phyloP scores from a whole-genome alignment of 2,888 invertebrate species.

The Platerodrilus igneus region DNA sequence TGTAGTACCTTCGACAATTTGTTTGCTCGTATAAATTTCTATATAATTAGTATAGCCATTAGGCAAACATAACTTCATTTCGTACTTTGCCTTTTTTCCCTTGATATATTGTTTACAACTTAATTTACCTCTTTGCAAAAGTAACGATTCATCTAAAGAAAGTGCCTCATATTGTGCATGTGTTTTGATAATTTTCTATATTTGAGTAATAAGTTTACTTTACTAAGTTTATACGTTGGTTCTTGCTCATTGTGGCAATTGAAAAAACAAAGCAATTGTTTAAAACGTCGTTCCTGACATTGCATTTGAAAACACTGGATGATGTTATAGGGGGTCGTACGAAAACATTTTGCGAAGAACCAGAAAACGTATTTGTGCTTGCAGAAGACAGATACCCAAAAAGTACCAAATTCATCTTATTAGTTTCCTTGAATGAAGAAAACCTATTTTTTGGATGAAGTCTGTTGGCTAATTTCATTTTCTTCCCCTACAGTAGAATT shows the following conservation, averaged over 20 bases:
- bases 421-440: constrained; percentile 12
- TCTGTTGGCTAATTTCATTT: background rate
- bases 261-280: constrained; percentile 19
- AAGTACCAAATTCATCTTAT: too few species aligned
- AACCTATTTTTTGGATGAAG: background rate
- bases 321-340: constrained; percentile 20
- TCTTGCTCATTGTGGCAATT: constrained; percentile 13
- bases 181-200: constrained; percentile 22
- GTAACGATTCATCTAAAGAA: too few species aligned
- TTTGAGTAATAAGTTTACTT: constrained; percentile 22
- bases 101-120: constrained; percentile 18
- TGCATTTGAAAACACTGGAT: constrained; percentile 19
- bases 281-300: constrained; percentile 16
- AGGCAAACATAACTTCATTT: constrained; percentile 22
- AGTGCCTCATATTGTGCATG: too few species aligned
- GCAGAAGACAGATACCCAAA: constrained; percentile 17
- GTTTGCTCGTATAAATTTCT: background rate
- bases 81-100: constrained; percentile 24
- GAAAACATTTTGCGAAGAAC: constrained; percentile 21
- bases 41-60: constrained; percentile 14
- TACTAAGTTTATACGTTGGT: constrained; percentile 20
- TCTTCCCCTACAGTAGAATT: too few species aligned
- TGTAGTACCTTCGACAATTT: constrained; percentile 11
- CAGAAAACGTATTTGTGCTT: constrained; percentile 17
- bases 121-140: too few species aligned